phyloP scores from a whole-genome alignment of 1,140 invertebrate genomes.

The Nasonia vitripennis region DNA sequence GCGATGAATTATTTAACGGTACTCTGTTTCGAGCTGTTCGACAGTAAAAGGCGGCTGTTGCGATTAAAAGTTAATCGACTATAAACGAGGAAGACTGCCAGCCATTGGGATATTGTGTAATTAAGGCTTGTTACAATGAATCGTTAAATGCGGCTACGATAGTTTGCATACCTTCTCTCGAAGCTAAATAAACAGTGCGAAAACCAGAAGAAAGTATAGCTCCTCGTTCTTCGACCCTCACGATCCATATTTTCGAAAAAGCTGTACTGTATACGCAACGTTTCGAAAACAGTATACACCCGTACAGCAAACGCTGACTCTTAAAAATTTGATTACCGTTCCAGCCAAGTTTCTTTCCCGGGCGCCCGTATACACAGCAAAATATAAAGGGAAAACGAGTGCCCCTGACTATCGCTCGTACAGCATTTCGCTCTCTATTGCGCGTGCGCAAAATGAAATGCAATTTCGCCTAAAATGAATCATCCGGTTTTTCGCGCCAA shows the following conservation, averaged over 20 bases:
- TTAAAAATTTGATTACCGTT: slow-evolving; percentile 20
- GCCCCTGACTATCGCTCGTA: neutral
- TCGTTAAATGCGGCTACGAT: neutral
- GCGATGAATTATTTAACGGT: neutral
- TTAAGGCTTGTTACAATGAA: neutral
- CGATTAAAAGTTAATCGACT: slow-evolving; percentile 10
- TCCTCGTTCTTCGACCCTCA: neutral
- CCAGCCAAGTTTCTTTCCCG: neutral
- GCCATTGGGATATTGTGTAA: neutral
- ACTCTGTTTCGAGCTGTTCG: neutral
- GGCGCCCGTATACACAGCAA: neutral
- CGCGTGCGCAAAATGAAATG: slow-evolving; percentile 25
- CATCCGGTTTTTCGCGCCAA: slow-evolving; percentile 40
- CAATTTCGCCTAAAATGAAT: slow-evolving; percentile 46
- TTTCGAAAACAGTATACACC: neutral
- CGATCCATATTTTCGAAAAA: neutral
- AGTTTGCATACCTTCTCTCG: neutral
- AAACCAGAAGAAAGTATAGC: no score
- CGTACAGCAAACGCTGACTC: neutral
- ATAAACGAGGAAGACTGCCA: neutral
- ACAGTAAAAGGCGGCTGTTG: neutral
- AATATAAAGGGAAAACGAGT: neutral
- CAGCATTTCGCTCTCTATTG: neutral
- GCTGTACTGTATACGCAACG: neutral
- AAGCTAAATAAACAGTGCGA: no score